Evolutionary conservation across 2,113 vertebrate species (phyloP), one percentile per base, ranked within the genome.

Genomic region (Tyto alba): DNA sequence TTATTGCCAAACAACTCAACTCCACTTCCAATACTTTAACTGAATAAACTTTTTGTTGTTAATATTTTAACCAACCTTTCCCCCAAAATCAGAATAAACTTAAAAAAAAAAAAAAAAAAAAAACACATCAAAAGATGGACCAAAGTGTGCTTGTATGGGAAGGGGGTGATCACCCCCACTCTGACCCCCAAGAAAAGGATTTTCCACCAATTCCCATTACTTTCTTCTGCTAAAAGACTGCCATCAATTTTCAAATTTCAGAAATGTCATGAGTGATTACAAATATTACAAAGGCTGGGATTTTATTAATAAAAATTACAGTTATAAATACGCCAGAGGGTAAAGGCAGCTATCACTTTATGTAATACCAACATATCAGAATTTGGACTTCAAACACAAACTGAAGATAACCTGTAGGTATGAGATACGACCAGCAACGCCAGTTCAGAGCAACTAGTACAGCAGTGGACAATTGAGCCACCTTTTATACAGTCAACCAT

Each of bases 401-500:
- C 15, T 59, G 43, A 23, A 50, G 47, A 12, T 27, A 26, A 68
- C 20, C 26, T 21, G 10, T 13, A 30, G 57, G 1, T 16, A 9
- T 6, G 27, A 78, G 56, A 23, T 3, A 19, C 0, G 0, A 47
- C 34, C 41, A 25, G 59, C 45, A 66, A 55, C 36, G n/a, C 43
- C 68, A 80, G 20, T 55, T 74, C 41, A 40, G 48, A 25, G 34
- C 59, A 50, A 5, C 16, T 6, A 16, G 7, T 0, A 14, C 41
- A 23, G 56, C 3, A 2, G 19, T 18, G 43, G 47, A 14, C 1
- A 0, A 34, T 5, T 0, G 0, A 36, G 12, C 16, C 11, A 15
- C 62, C 75, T 43, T 47, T 27, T 41, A 22, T 47, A 47, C 45
- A 47, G 45, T 47, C 45, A 20, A 18, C 29, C 9, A 19, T 55